These are phyloP conservation scores for Yoshiicerus persimilis DNA, from an alignment of 1,140 invertebrate species.

Conservation along the genomic window DNA sequence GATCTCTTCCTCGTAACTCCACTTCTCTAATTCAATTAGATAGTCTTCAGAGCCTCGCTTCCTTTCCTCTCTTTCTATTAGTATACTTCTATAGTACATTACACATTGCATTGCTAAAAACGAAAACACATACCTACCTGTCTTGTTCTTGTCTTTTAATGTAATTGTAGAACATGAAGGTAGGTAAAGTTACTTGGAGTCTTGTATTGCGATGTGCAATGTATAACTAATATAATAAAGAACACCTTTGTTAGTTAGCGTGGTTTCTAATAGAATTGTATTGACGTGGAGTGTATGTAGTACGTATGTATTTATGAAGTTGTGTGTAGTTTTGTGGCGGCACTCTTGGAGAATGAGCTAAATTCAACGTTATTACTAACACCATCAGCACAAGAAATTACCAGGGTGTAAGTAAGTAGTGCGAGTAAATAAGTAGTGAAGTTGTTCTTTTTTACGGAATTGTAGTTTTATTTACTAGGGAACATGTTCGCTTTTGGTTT, in stretches of 20 bases:
- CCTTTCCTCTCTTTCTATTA: background rate
- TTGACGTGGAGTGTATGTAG: background rate
- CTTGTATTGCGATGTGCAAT: background rate
- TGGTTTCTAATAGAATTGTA: background rate
- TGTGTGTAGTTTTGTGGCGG: no score
- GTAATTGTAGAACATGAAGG: no score
- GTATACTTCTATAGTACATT: background rate
- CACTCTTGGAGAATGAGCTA: background rate
- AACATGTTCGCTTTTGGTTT: no score
- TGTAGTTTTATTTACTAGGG: background rate
- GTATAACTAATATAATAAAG: background rate
- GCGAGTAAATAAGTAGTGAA: background rate
- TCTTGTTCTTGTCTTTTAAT: background rate
- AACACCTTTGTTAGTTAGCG: background rate
- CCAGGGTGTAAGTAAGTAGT: background rate
- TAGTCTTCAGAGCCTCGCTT: background rate
- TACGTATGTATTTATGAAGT: background rate
- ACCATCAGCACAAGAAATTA: constrained; percentile 1
- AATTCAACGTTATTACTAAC: constrained; percentile 12
- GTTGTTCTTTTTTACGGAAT: background rate
- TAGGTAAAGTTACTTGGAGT: background rate
- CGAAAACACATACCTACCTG: background rate
- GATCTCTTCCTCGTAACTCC: constrained; percentile 48
- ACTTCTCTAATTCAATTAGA: constrained; percentile 48
- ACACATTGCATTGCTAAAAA: background rate